Conservation (phyloP, 1,140 invertebrate genomes). For the Drosophila ironensis region DNA sequence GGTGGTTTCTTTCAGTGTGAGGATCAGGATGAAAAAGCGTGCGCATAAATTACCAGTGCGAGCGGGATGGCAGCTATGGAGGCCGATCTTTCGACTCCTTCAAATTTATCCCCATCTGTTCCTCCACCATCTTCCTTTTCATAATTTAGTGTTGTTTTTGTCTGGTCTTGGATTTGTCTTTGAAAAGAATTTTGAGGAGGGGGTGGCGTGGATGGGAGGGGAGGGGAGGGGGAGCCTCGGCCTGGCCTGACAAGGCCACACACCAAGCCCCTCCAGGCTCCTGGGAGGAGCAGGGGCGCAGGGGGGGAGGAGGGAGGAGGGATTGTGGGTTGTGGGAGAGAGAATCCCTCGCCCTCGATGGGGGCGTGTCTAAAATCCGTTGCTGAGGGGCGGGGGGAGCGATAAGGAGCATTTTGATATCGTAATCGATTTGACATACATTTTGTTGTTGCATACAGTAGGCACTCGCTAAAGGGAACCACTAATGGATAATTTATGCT, state of each 20-base stretch:
- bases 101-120: too few species aligned
- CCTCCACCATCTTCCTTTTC: not conserved
- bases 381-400: not conserved
- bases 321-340: not conserved
- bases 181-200: conserved; percentile 56
- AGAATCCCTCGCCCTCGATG: not conserved
- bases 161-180: conserved; percentile 53
- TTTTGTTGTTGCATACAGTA: conserved; percentile 4
- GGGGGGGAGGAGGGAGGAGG: not conserved
- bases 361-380: not conserved
- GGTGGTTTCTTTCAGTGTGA: not conserved
- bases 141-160: conserved; percentile 50
- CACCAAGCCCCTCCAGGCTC: conserved; percentile 3
- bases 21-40: conserved; percentile 39
- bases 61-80: not conserved
- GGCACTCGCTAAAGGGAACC: not conserved
- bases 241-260: conserved; percentile 63
- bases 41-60: conserved; percentile 59
- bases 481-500: not conserved
- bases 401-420: conserved; percentile 1
- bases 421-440: conserved; percentile 1
- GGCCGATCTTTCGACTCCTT: not conserved
- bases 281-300: not conserved
- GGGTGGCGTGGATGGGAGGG: not conserved
- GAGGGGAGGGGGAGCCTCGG: not conserved